Evolutionary conservation across 2,888 invertebrate species (phyloP).

Genomic region (Noctuana brunneofusca): DNA sequence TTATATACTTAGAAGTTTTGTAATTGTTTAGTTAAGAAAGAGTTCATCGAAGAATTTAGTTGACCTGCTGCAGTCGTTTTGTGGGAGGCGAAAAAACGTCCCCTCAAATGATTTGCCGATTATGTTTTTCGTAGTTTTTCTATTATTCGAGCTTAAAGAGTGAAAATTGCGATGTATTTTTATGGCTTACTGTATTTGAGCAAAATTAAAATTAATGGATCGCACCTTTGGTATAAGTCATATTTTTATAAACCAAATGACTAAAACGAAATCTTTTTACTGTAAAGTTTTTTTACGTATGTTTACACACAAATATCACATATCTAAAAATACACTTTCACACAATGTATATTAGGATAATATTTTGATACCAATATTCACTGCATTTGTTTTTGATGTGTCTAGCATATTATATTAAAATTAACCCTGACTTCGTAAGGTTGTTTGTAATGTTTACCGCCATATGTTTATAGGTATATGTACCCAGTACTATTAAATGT

Average conservation of each 20-base stretch:
- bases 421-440: slow-evolving; percentile 62
- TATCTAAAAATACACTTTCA: slow-evolving; percentile 74
- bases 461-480: slow-evolving; percentile 72
- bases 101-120: slow-evolving; percentile 33
- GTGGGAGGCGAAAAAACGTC: slow-evolving; percentile 47
- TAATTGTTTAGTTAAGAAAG: slow-evolving; percentile 73
- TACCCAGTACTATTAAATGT: slow-evolving; percentile 72
- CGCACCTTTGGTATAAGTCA: slow-evolving; percentile 60
- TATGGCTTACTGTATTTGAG: slow-evolving; percentile 55
- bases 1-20: slow-evolving; percentile 77
- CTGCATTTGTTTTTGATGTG: slow-evolving; percentile 74
- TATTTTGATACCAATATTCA: slow-evolving; percentile 81
- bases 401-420: slow-evolving; percentile 70
- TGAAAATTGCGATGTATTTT: slow-evolving; percentile 57
- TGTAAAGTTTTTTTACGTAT: slow-evolving; percentile 66
- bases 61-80: slow-evolving; percentile 53
- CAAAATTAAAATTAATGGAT: slow-evolving; percentile 51
- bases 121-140: slow-evolving; percentile 30
- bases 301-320: slow-evolving; percentile 76
- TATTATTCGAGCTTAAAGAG: slow-evolving; percentile 54
- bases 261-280: slow-evolving; percentile 57
- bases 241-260: slow-evolving; percentile 74
- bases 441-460: slow-evolving; percentile 70
- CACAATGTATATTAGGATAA: slow-evolving; percentile 73
- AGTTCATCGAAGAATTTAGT: slow-evolving; percentile 51